phyloP scores from a whole-genome alignment of 2,797 vertebrate species.

The Oceanodroma leucorhoa region DNA sequence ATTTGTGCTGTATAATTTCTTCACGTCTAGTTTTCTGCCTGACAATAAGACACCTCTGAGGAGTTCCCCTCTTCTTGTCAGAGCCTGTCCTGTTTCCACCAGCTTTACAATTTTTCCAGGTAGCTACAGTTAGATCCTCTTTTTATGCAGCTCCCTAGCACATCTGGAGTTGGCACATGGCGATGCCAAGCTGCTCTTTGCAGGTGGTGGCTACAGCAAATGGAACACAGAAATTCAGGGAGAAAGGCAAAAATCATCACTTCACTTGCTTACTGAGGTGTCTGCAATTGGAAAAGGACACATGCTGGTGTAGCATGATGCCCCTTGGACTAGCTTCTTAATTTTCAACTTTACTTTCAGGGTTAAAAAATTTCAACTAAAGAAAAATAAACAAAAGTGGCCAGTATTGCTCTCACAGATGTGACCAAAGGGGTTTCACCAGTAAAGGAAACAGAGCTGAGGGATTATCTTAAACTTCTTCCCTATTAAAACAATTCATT shows the following conservation, averaged over 20 bases:
- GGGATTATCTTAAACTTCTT: conserved; percentile 52
- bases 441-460: conserved; percentile 23
- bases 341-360: not conserved
- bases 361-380: not conserved
- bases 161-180: not conserved
- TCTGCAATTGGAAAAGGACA: not conserved
- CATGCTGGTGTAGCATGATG: fast-evolving
- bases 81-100: not conserved
- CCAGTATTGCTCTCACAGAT: not conserved
- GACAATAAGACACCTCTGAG: not conserved
- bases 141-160: not conserved
- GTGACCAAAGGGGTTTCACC: not conserved
- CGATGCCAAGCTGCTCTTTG: not conserved
- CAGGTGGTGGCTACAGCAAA: not conserved
- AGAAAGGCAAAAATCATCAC: not conserved
- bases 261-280: not conserved
- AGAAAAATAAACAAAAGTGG: conserved; percentile 30
- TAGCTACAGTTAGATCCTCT: not conserved
- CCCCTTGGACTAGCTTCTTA: not conserved
- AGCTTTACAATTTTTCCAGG: not conserved
- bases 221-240: not conserved
- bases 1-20: not conserved
- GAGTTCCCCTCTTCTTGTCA: not conserved
- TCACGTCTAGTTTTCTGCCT: not conserved
- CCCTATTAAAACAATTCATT: conserved; percentile 55